Base-by-base conservation (phyloP, 2,888 invertebrate genomes). In the Pediacus dermestoides region DNA sequence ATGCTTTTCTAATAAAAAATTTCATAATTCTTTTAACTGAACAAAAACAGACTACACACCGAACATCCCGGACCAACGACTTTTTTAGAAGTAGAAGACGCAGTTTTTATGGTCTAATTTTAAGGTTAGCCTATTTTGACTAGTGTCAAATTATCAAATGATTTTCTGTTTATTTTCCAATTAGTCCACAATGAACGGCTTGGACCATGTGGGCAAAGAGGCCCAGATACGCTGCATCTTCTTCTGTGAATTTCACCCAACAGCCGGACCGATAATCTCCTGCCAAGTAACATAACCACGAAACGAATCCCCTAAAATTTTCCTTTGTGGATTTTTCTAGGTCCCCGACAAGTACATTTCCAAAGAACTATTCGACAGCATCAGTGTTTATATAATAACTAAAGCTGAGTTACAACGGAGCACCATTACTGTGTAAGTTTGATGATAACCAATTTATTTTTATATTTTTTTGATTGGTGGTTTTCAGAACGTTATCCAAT, bases 311-410 rank as follows among this genome's bases (percentile, higher is more conserved):
- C n/a, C 16, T 11, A 16, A 28, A 28, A 3, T 13, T 3, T 28
- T 13, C 9, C 6, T 34, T 3, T 18, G 18, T 26, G 27, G 4
- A 2, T 31, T 9, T 10, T 69, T 72, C 30, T 66, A 88, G 85
- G 88, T 89, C 39, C 95, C 95, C 3, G 85, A 88, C 58, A 88
- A 91, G 62, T 90, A 85, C 63, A 83, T 96, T 30, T 86, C 88
- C 0, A 94, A 94, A 68, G 94, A 95, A 58, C 78, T 87, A 11
- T 95, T 96, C 74, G 93, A 95, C 73, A 85, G 89, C 40, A 84
- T 95, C 39, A 92, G 88, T 64, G 89, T 88, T 13, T 96, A 91
- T 64, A 91, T 96, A 48, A 96, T 96, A 63, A 94, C 95, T 2
- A 96, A 95, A 70, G 86, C 87, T 15, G 90, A 93, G 61, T 75